Evolutionary conservation across 2,888 invertebrate species (phyloP).

Genomic region (Rosalia funebris): DNA sequence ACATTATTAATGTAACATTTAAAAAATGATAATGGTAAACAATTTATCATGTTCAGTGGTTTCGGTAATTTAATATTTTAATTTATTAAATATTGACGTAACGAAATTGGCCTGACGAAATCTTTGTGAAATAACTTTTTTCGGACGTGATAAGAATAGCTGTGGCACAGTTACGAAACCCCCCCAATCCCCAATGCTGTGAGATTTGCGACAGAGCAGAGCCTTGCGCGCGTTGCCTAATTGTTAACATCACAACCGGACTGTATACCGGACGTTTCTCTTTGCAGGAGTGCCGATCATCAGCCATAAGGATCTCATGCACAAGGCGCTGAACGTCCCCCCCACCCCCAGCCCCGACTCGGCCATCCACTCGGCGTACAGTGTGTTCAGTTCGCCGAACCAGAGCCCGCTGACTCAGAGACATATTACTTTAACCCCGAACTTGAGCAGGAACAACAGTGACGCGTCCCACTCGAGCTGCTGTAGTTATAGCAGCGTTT

Average conservation of each 20-base stretch:
- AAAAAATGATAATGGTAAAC: background rate
- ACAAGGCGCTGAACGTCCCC: conserved; percentile 71
- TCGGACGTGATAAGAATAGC: background rate
- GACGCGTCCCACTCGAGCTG: conserved; percentile 92
- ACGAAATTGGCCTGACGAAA: conserved; percentile 5
- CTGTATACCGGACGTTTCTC: background rate
- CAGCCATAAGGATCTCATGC: conserved; percentile 63
- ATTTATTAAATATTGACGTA: conserved; percentile 14
- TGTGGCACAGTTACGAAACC: background rate
- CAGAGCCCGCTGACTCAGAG: conserved; percentile 87
- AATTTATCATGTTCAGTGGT: conserved; percentile 8
- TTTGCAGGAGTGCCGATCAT: conserved; percentile 54
- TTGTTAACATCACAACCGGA: too few relatives aligned
- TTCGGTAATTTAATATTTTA: conserved; percentile 14
- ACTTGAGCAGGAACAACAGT: conserved; percentile 88
- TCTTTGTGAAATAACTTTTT: conserved; percentile 5
- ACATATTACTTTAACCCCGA: conserved; percentile 83
- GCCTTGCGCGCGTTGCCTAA: background rate
- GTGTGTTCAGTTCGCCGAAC: conserved; percentile 84
- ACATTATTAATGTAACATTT: background rate
- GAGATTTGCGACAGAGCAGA: background rate
- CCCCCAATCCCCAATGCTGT: background rate
- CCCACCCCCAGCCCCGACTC: conserved; percentile 89
- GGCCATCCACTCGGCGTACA: conserved; percentile 89
- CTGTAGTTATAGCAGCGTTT: conserved; percentile 82